Base-by-base conservation (phyloP, 2,113 vertebrate species). In the Sakesphorus luctuosus region DNA sequence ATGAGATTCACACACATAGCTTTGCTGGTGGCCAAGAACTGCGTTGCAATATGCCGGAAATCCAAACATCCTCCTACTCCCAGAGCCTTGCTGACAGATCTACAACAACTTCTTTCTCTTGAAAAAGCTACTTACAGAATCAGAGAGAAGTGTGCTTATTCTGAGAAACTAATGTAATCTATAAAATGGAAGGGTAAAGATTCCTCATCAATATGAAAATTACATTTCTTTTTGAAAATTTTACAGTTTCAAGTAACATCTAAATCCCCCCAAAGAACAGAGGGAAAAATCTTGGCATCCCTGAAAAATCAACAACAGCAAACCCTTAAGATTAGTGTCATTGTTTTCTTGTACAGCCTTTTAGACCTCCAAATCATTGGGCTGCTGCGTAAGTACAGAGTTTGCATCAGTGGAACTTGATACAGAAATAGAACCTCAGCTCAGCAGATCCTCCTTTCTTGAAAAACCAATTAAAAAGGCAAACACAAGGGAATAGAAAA, bases 11-110 rank as follows among this genome's bases (percentile, higher is more conserved):
- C 96, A 97, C 96, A 96, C 95, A 97, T 84, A 96, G 83, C 94
- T 97, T 95, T 93, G 96, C 96, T 94, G 93, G 94, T 96, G 96
- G 96, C 96, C 96, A 97, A 97, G 94, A 97, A 94, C 90, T 95
- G 95, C 43, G 23, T 96, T 96, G 94, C 96, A 97, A 97, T 97
- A 97, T 97, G 96, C 96, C 96, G 95, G 96, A 97, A 96, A 96
- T 97, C 96, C 96, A 97, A 97, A 97, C 96, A 97, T 97, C 96
- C 96, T 96, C 96, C 96, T 96, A 97, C 96, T 96, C 95, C 73
- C 86, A 96, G 94, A 94, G 96, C 96, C 96, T 96, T 96, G 96
- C 96, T 97, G 95, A 97, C 96, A 97, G 96, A 97, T 97, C 89
- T 96, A 90, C 96, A 96, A 96, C 96, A 96, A 95, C 96, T 96